Base-by-base conservation (phyloP, 2,797 vertebrate species). In the Poeciliopsis paucimaculata region DNA sequence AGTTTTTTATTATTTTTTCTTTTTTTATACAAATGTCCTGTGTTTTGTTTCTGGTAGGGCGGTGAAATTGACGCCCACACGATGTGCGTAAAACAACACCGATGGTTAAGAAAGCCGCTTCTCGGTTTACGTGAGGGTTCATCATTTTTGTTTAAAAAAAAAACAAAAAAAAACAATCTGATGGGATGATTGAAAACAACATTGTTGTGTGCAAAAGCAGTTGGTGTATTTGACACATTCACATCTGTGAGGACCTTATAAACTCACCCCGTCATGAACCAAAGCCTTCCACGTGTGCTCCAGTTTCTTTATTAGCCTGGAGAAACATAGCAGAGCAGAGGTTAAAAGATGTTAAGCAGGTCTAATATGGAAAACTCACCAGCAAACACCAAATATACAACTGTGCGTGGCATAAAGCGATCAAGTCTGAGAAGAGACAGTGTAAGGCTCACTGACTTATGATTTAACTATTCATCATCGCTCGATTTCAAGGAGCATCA, bases 261-360 rank as follows among this genome's bases (percentile, higher is more conserved):
- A 84, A 83, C 98, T 97, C 91, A 99, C 98, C 96, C 98, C 98
- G 0, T 99, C 98, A 0, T 99, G 98, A 82, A 99, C 98, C 2
- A 99, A 95, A 81, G 98, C 98, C 90, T 99, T 99, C 98, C 98
- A 99, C n/a, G 98, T 98, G 82, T 99, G 98, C 75, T 99, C 98
- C 77, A 99, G 88, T 90, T 99, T 99, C 96, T 99, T 99, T 94
- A 99, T 99, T 88, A 99, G 96, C 93, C 98, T 99, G 88, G 68
- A 53, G 62, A 82, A 53, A 83, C 53, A 89, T 81, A 86, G 31
- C 85, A 23, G 79, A 72, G 60, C 62, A 76, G 26, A 39, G 18
- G n/a, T 86, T 64, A 80, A 62, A 55, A 43, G 15, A 78, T 23
- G 60, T 55, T 23, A 34, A 82, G 81, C 47, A 71, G 62, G 68